Conservation (phyloP, 2,888 invertebrate genomes). For the Drosophila flavopinicola region DNA sequence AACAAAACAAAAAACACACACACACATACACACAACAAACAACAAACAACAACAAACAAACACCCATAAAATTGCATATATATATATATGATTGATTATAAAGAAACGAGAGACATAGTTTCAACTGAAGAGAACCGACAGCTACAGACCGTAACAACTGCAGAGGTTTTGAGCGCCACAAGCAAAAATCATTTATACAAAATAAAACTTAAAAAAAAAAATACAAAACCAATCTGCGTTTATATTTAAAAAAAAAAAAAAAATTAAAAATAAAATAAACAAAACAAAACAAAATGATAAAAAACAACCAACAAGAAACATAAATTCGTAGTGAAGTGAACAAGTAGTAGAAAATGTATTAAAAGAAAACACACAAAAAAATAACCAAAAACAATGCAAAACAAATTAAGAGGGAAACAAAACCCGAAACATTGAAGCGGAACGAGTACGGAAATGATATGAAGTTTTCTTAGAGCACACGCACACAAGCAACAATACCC, state of each 20-base stretch:
- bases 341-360: conserved; percentile 56
- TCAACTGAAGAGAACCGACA: conserved; percentile 60
- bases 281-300: conserved; percentile 10
- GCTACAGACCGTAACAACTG: conserved; percentile 57
- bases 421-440: conserved; percentile 8
- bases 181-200: conserved; percentile 75
- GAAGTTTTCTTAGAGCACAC: conserved; percentile 38
- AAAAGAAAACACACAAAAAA: conserved; percentile 17
- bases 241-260: conserved; percentile 55
- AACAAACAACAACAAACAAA: conserved; percentile 31
- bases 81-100: conserved; percentile 54
- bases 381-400: neutral
- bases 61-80: conserved; percentile 51
- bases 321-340: conserved; percentile 44
- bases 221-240: conserved; percentile 62
- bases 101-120: conserved; percentile 68
- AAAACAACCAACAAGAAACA: conserved; percentile 11
- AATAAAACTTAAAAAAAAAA: conserved; percentile 54
- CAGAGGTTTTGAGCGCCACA: conserved; percentile 67
- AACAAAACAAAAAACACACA: conserved; percentile 23
- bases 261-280: neutral
- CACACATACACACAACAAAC: conserved; percentile 22
- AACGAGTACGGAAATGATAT: conserved; percentile 23
- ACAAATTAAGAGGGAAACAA: conserved; percentile 7
- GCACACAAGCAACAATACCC: conserved; percentile 16